These are phyloP conservation scores for Tachina fera DNA, from an alignment of 2,888 invertebrate species.

Conservation along the genomic window DNA sequence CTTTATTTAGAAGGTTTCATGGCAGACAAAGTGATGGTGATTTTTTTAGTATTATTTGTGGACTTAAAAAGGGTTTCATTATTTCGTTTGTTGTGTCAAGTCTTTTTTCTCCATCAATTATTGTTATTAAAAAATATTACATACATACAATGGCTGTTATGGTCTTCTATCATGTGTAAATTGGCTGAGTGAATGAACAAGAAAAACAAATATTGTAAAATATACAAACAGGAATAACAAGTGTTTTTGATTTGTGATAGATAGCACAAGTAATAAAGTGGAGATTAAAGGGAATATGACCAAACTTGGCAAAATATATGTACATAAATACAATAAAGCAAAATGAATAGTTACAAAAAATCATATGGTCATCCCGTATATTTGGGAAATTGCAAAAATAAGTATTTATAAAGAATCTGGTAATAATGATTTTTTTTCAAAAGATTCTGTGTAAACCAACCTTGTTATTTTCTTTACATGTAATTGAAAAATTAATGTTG, in stretches of 20 bases:
- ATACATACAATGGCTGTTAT: conserved; percentile 8
- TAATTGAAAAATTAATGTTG: no score
- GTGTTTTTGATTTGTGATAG: conserved; percentile 48
- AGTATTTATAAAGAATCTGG: no score
- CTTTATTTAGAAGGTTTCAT: conserved; percentile 14
- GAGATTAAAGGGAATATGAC: conserved; percentile 22
- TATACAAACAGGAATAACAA: conserved; percentile 21
- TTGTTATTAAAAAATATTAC: conserved; percentile 60
- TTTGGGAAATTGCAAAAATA: no score
- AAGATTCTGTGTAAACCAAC: no score
- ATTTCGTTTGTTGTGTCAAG: conserved; percentile 38
- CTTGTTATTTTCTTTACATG: no score
- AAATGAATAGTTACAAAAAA: no score
- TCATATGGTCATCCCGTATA: no score
- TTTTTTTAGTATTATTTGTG: conserved; percentile 9
- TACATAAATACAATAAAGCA: background rate
- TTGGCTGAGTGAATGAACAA: background rate
- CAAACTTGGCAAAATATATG: background rate
- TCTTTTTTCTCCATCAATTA: conserved; percentile 46
- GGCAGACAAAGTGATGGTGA: conserved; percentile 41
- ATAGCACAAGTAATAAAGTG: background rate
- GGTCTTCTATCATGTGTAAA: conserved; percentile 39
- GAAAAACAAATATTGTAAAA: background rate
- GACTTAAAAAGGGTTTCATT: conserved; percentile 50
- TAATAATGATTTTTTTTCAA: no score